Conservation (phyloP, 2,888 invertebrate species). For the Zele albiditarsus region DNA sequence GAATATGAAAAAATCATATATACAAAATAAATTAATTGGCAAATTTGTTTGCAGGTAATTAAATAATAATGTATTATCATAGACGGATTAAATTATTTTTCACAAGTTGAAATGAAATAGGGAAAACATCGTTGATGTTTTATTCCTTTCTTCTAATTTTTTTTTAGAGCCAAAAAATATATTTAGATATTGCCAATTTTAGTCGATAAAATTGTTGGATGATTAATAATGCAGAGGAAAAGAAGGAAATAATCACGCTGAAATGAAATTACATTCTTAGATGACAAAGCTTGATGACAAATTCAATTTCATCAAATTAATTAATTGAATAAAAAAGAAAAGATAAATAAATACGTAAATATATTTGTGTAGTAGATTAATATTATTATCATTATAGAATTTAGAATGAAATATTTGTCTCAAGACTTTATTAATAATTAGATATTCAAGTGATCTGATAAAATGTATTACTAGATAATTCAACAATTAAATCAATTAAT, state of each 20-base stretch:
- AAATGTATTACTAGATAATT: conserved; percentile 52
- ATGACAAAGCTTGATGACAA: neutral
- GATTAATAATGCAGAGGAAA: neutral
- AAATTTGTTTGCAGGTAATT: neutral
- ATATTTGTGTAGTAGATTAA: neutral
- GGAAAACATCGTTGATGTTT: neutral
- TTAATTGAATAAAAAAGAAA: conserved; percentile 49
- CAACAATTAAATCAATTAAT: conserved; percentile 42
- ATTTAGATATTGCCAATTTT: conserved; percentile 57
- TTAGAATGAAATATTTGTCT: conserved; percentile 33
- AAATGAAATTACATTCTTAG: conserved; percentile 26
- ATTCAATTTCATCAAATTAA: conserved; percentile 40
- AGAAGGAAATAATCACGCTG: conserved; percentile 27
- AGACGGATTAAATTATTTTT: conserved; percentile 1
- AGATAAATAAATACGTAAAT: conserved; percentile 29
- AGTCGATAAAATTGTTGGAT: conserved; percentile 37
- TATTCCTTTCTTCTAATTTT: conserved; percentile 50
- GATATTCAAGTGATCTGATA: conserved; percentile 49
- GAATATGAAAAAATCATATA: neutral
- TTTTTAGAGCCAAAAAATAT: conserved; percentile 50
- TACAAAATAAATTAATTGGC: neutral
- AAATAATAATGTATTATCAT: neutral
- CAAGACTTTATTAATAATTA: neutral
- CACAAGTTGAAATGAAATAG: conserved; percentile 5
- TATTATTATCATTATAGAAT: neutral